Evolutionary conservation across 2,113 vertebrate genomes (phyloP), one percentile per base, ranked within the genome.

Genomic region (Recurvirostra avosetta): DNA sequence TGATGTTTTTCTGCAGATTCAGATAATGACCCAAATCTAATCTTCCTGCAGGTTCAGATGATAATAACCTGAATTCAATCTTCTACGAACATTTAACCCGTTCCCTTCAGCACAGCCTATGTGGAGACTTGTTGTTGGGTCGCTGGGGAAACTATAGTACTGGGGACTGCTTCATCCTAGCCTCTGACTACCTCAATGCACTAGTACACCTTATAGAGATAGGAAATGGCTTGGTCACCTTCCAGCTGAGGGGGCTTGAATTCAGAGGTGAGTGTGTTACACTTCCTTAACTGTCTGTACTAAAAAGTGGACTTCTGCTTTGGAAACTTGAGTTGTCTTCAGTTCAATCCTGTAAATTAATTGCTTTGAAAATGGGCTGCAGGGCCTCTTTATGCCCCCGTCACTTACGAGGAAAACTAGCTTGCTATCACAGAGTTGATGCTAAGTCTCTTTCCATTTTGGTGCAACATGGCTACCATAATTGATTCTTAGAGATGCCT

Each of bases 1-100:
- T 88, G 49, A 83, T 73, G 38, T 72, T 88, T 62, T 95, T 71
- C 52, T 92, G 32, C 52, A 34, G 34, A 52, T 79, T 68, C 26
- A 85, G 30, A 5, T 86, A 43, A 98, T 91, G 98, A 99, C 68
- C 88, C 98, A 92, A 98, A 98, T 98, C 98, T 95, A 50, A 98
- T 99, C 87, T 99, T 99, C 83, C 25, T 89, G 32, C 65, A 99
- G 99, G 99, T 91, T 99, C 99, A 70, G 99, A 99, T 97, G 99
- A 99, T 96, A 99, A 99, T 95, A 99, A 99, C 88, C 97, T 99
- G 94, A 99, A 99, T 98, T 99, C 99, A 52, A 99, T 99, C 95
- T 99, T 99, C 96, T 99, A 99, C 82, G 99, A 99, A 93, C 99
- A 99, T 97, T 97, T 99, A 97, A 99, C 99, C 5, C 98, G 99